phyloP scores from a whole-genome alignment of 2,113 vertebrate genomes.

The Hippocampus mohnikei region DNA sequence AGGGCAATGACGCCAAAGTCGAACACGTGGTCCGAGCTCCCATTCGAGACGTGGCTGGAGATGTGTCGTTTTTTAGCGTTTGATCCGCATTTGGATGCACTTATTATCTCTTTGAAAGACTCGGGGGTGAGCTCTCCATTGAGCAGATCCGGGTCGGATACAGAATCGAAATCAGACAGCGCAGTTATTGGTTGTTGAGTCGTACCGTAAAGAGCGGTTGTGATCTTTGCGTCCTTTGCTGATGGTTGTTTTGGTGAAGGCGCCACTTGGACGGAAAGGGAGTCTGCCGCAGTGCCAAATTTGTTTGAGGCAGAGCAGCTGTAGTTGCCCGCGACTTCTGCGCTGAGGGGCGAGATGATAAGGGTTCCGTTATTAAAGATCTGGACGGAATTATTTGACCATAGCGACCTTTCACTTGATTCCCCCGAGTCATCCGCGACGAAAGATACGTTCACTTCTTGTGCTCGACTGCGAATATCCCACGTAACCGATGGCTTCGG shows the following conservation, averaged over 20 bases:
- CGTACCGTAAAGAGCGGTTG: background rate
- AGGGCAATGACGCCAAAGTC: slow-evolving; percentile 90
- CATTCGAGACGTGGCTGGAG: slow-evolving; percentile 85
- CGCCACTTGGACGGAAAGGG: slow-evolving; percentile 72
- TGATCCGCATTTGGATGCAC: slow-evolving; percentile 74
- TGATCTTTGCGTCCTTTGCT: background rate
- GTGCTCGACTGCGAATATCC: slow-evolving; percentile 76
- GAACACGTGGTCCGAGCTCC: slow-evolving; percentile 80
- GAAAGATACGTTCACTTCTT: slow-evolving; percentile 66
- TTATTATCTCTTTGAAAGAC: background rate
- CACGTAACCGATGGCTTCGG: slow-evolving; percentile 81
- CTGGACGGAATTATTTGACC: slow-evolving; percentile 60
- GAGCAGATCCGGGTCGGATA: slow-evolving; percentile 21
- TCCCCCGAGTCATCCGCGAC: slow-evolving; percentile 34
- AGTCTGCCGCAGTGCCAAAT: slow-evolving; percentile 77
- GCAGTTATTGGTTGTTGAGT: slow-evolving; percentile 6
- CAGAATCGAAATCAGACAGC: slow-evolving; percentile 11
- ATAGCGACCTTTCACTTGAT: slow-evolving; percentile 37
- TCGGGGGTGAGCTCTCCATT: background rate
- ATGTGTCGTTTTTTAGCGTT: slow-evolving; percentile 73
- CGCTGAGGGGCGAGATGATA: slow-evolving; percentile 77
- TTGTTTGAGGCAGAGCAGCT: slow-evolving; percentile 85
- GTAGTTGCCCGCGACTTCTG: slow-evolving; percentile 83
- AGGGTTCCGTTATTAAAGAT: slow-evolving; percentile 85
- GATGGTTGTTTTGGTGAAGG: slow-evolving; percentile 63